Conservation (phyloP, 2,888 invertebrate species). For the Zygaena filipendulae region DNA sequence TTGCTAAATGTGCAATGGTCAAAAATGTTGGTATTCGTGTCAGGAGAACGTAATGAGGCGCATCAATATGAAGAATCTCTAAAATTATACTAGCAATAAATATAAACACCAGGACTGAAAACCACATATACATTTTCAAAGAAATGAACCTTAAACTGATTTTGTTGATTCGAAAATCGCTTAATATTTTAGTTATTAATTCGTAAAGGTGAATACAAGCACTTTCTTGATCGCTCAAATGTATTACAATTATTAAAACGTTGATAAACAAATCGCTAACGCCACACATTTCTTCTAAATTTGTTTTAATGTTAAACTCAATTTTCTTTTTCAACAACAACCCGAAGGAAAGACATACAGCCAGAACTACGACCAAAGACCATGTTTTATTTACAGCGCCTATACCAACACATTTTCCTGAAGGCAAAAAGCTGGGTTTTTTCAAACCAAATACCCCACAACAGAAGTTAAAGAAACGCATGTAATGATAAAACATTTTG, state of each 20-base stretch:
- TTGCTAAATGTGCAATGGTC: slow-evolving; percentile 25
- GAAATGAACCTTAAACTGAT: slow-evolving; percentile 21
- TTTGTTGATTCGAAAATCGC: slow-evolving; percentile 19
- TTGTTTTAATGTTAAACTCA: slow-evolving; percentile 18
- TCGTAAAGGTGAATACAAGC: slow-evolving; percentile 21
- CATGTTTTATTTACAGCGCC: slow-evolving; percentile 19
- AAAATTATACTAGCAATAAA: slow-evolving; percentile 20
- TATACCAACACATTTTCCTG: slow-evolving; percentile 3
- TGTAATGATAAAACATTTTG: slow-evolving; percentile 27
- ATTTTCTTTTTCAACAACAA: no score
- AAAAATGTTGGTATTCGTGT: slow-evolving; percentile 31
- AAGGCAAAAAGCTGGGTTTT: slow-evolving; percentile 21
- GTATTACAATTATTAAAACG: slow-evolving; percentile 19
- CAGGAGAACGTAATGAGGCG: slow-evolving; percentile 23
- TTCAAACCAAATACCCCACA: slow-evolving; percentile 23
- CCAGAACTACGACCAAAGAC: slow-evolving; percentile 18
- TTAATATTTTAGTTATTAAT: slow-evolving; percentile 18
- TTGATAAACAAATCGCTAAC: slow-evolving; percentile 25
- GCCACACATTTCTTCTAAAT: slow-evolving; percentile 22
- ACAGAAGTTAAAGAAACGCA: slow-evolving; percentile 22
- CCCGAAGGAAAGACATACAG: no score
- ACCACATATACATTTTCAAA: slow-evolving; percentile 28
- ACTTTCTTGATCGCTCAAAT: slow-evolving; percentile 18
- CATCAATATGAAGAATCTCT: slow-evolving; percentile 22
- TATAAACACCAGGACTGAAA: slow-evolving; percentile 16